Base-by-base conservation (phyloP, 1,140 invertebrate species). In the Chironomus striatipennis region DNA sequence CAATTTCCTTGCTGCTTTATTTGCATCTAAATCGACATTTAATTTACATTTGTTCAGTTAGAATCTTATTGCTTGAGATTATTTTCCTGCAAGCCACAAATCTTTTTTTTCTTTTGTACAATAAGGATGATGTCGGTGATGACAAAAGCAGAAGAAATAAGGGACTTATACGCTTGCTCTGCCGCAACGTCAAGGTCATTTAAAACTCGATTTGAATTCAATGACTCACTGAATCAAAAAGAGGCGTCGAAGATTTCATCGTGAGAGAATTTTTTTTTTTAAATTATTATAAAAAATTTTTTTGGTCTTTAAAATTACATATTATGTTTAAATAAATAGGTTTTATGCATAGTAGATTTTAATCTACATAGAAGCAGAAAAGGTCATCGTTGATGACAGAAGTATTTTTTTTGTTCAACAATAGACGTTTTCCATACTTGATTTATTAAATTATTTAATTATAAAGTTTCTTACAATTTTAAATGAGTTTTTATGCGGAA, bases 371-470 rank as follows among this genome's bases (percentile, higher is more conserved):
- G 47, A 57, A 57, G 47, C 47, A n/a, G 47, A 15, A 57, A 57
- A 57, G 47, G 47, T 57, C 47, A 57, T 57, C 47, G 9, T n/a
- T 57, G 47, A 57, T 57, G 47, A n/a, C 12, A 57, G 47, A 34
- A 34, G 24, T 34, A 34, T 1, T 34, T 34, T 34, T 34, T 34
- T 57, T n/a, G 5, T 12, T 5, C n/a, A 15, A 57, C 47, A 57
- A 57, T 57, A n/a, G 47, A 15, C n/a, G 47, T n/a, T 57, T 57
- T 57, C 47, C 47, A 57, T 57, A 57, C 12, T n/a, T 57, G 47
- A 57, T 57, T 57, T 57, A 57, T 57, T 57, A n/a, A n/a, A 57
- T 57, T n/a, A 57, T 57, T 57, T n/a, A 57, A 57, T 57, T 57
- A 57, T 57, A 57, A n/a, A 57, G 12, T 15, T 57, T 57, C n/a